phyloP scores from a whole-genome alignment of 2,797 vertebrate genomes.

The Myotis planiceps region DNA sequence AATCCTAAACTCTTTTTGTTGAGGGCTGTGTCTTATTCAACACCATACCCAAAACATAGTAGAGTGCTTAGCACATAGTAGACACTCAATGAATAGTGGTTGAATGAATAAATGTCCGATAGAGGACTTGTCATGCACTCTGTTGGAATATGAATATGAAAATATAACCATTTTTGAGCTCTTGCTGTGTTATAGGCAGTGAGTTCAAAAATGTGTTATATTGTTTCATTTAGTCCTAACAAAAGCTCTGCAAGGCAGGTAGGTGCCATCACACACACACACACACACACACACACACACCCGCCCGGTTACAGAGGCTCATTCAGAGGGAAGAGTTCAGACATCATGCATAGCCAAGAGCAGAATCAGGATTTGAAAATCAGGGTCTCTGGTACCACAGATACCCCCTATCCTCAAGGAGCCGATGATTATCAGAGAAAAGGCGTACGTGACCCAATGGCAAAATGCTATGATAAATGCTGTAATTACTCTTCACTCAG shows the following conservation, averaged over 20 bases:
- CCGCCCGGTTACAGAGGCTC: not conserved
- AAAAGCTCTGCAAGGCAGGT: not conserved
- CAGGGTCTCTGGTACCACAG: not conserved
- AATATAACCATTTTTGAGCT: not conserved
- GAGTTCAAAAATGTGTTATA: not conserved
- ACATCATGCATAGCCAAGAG: not conserved
- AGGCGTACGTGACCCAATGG: not conserved
- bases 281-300: too few relatives aligned
- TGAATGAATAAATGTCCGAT: not conserved
- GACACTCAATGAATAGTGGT: not conserved
- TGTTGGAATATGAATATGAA: not conserved
- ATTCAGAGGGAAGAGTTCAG: not conserved
- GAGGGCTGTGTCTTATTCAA: not conserved
- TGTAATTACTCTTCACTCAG: not conserved
- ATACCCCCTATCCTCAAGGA: not conserved
- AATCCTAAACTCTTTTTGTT: not conserved
- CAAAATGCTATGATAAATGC: not conserved
- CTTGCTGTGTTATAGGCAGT: not conserved
- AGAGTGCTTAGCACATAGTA: not conserved
- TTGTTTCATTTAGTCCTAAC: not conserved
- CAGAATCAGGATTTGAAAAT: not conserved
- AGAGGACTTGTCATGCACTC: not conserved
- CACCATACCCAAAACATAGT: not conserved
- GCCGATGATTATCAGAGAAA: not conserved
- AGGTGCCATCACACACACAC: not conserved